Conservation (phyloP, 2,113 vertebrate genomes). For the Vidua macroura region DNA sequence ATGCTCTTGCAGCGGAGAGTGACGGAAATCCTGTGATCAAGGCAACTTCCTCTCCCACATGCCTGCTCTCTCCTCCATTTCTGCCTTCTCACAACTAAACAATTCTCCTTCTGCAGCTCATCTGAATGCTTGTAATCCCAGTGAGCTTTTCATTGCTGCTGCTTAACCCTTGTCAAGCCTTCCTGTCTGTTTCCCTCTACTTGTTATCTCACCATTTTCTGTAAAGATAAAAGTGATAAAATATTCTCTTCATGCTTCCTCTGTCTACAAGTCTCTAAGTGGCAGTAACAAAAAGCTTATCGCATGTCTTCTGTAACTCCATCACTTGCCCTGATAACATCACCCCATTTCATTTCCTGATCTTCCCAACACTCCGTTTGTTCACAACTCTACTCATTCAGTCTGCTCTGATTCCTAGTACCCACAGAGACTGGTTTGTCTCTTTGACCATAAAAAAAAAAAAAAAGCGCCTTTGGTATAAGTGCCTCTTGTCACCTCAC, state of each 20-base stretch:
- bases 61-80: slow-evolving; percentile 1
- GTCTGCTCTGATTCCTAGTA: background rate
- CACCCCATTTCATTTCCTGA: background rate
- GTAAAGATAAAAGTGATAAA: background rate
- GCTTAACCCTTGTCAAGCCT: background rate
- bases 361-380: background rate
- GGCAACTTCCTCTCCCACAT: slow-evolving; percentile 28
- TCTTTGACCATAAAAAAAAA: background rate
- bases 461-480: background rate
- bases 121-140: background rate
- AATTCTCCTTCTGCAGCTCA: background rate
- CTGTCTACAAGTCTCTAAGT: background rate
- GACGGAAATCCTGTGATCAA: slow-evolving; percentile 44
- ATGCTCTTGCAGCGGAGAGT: background rate
- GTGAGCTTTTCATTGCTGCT: background rate
- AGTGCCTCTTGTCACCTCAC: background rate
- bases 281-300: background rate
- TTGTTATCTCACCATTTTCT: background rate
- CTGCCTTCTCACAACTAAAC: background rate
- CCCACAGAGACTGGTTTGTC: background rate
- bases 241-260: background rate
- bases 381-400: background rate
- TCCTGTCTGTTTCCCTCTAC: background rate
- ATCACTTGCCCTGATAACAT: background rate
- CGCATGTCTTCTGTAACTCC: background rate